Evolutionary conservation across 2,888 invertebrate species (phyloP), one percentile per base, ranked within the genome.

Genomic region (Dichetophora obliterata): DNA sequence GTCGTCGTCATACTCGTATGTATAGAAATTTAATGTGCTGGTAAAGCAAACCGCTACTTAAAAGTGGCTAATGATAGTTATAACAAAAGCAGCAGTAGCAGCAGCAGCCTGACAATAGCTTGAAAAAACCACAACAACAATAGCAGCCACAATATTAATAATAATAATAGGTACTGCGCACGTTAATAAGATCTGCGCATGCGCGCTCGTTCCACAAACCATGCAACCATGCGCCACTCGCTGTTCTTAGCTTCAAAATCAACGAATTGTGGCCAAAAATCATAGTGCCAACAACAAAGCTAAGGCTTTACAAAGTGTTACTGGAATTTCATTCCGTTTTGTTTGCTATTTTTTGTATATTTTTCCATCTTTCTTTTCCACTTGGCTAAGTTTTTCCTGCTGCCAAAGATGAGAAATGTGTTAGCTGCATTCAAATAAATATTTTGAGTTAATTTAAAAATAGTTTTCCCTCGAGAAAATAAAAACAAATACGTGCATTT

Each of bases 131-230:
- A 34, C 43, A 37, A 19, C 16, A 50, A 68, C 27, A 48, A 68
- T 24, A 68, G 5, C 6, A 37, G 22, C 22, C 3, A 24, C 3
- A 72, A 59, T 50, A 66, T 66, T 43, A 75, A 61, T 43, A 43
- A 43, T 43, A 43, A 43, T 43, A 43, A 43, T 43, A 43, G 43
- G 43, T 43, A 14, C 43, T 68, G 75, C 75, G 22, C 75, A 75
- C 75, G 75, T 61, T 75, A 75, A 75, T 75, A 66, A 22, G 66
- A 22, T 59, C 24, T 75, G 75, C 69, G 75, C 75, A 75, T 75
- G 75, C 75, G 75, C 75, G 50, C 75, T 16, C 22, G 68, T 50
- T 68, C 5, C 68, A 68, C 24, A 50, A 50, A 48, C 6, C 5
- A 14, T 37, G 19, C 34, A 4, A 31, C 31, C 31, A 31, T 5